These are phyloP conservation scores for Acrocephalus kingi DNA, from an alignment of 2,113 vertebrate genomes.

Conservation along the genomic window DNA sequence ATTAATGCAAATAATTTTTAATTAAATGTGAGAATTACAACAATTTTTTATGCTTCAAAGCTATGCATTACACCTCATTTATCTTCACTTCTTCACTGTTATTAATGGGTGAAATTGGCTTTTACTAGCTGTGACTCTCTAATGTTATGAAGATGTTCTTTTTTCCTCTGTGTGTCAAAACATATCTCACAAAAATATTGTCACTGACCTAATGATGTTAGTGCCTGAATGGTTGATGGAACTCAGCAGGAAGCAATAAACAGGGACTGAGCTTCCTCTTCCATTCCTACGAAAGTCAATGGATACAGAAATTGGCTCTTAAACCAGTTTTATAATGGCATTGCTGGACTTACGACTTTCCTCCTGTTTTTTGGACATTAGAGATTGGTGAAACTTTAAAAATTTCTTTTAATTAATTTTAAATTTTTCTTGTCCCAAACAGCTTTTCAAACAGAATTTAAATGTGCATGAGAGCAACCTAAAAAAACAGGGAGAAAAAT, in stretches of 20 bases:
- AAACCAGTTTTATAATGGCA: not conserved
- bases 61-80: not conserved
- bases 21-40: conserved; percentile 23
- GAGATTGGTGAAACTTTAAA: not conserved
- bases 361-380: not conserved
- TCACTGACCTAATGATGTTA: not conserved
- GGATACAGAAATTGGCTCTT: not conserved
- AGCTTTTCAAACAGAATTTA: not conserved
- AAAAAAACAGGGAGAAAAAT: not conserved
- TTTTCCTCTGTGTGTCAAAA: not conserved
- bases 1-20: conserved; percentile 29
- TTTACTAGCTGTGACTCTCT: not conserved
- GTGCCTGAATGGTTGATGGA: not conserved
- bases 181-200: not conserved
- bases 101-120: conserved; percentile 3
- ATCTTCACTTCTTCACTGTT: not conserved
- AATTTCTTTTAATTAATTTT: not conserved
- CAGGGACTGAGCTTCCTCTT: not conserved
- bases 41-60: conserved; percentile 38
- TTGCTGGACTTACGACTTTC: not conserved
- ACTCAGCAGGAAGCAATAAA: not conserved
- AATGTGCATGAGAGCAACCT: fast-evolving
- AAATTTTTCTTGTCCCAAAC: fast-evolving
- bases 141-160: not conserved
- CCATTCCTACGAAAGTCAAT: fast-evolving